Percentiles rank a stretch among this genome's conserved stretches.
These are phyloP conservation scores for Drosophila kanekoi DNA, from an alignment of 2,888 invertebrate species.

Conservation along the genomic window DNA sequence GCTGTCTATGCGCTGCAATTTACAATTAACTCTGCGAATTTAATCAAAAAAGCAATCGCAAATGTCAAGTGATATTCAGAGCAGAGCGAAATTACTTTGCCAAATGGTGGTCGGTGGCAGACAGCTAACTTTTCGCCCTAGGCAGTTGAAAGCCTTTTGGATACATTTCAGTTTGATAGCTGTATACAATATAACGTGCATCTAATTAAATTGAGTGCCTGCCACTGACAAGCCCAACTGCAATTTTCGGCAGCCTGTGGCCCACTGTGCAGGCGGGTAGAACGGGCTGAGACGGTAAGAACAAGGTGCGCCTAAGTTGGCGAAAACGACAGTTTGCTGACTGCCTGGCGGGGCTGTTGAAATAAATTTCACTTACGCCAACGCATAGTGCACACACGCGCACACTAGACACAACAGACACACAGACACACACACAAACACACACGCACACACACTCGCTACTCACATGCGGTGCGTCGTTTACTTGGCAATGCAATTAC, in stretches of 20 bases:
- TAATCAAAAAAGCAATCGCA: neutral
- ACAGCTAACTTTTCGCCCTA: neutral
- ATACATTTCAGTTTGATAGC: slow-evolving; percentile 3
- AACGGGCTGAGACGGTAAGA: slow-evolving; percentile 4
- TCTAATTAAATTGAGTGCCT: slow-evolving; percentile 27
- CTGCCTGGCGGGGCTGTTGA: slow-evolving; percentile 73
- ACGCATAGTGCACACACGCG: slow-evolving; percentile 36
- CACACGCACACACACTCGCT: slow-evolving; percentile 10
- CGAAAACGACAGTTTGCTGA: slow-evolving; percentile 67
- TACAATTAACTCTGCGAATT: too few species aligned
- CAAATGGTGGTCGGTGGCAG: neutral
- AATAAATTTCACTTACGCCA: slow-evolving; percentile 78
- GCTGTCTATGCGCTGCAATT: too few species aligned
- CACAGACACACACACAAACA: slow-evolving; percentile 8
- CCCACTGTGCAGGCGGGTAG: slow-evolving; percentile 42
- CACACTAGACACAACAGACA: slow-evolving; percentile 1
- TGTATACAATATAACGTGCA: neutral
- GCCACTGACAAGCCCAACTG: neutral
- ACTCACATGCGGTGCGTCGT: slow-evolving; percentile 65
- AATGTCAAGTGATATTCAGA: neutral
- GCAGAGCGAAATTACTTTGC: neutral
- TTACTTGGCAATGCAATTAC: slow-evolving; percentile 80
- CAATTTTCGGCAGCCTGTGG: slow-evolving; percentile 28
- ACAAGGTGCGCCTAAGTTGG: slow-evolving; percentile 49
- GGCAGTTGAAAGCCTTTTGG: slow-evolving; percentile 1